Evolutionary conservation across 2,797 vertebrate genomes (phyloP).

Genomic region (Sylvia borin): DNA sequence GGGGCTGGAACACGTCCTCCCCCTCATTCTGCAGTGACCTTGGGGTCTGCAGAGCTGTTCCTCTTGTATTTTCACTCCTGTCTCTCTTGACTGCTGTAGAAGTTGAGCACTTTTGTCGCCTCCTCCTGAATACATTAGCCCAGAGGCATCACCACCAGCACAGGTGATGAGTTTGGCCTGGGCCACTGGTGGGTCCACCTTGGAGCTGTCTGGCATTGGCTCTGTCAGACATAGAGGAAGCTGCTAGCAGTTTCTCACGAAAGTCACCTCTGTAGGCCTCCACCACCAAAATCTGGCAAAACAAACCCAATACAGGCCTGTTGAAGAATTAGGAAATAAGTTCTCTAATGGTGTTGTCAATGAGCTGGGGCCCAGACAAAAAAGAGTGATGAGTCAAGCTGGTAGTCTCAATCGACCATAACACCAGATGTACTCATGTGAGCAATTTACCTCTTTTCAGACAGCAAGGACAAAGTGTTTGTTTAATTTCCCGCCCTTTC

Average conservation of each 20-base stretch:
- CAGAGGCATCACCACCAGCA: rapidly evolving
- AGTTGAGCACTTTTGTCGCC: neutral
- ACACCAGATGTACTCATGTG: neutral
- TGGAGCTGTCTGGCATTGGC: neutral
- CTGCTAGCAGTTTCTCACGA: neutral
- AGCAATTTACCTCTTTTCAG: neutral
- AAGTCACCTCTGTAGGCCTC: neutral
- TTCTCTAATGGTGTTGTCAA: neutral
- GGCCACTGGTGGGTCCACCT: too few relatives aligned
- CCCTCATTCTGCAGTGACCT: neutral
- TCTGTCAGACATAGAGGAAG: neutral
- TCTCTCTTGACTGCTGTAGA: neutral
- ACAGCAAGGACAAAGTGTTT: neutral
- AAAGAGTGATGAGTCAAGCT: neutral
- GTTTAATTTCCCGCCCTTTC: neutral
- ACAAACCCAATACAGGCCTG: neutral
- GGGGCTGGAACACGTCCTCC: neutral
- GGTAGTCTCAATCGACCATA: neutral
- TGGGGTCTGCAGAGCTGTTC: neutral
- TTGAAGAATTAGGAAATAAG: neutral
- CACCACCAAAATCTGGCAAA: neutral
- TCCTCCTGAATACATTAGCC: neutral
- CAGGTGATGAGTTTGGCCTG: neutral
- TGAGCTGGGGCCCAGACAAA: neutral
- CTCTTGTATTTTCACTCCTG: neutral